Evolutionary conservation across 2,888 invertebrate genomes (phyloP).

Genomic region (Spicauda simplicius): DNA sequence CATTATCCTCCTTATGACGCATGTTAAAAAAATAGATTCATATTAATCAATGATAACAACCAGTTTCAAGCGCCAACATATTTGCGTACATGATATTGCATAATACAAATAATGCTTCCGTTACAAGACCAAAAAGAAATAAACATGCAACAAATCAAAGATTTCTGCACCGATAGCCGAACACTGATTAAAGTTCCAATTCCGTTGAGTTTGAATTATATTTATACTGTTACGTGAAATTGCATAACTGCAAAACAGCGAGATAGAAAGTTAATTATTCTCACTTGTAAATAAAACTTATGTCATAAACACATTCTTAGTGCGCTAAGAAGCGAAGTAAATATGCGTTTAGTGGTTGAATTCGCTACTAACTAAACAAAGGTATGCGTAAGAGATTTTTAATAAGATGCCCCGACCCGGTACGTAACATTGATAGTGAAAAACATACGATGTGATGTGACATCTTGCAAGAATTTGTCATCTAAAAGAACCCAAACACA

Average conservation of each 20-base stretch:
- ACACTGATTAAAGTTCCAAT: not conserved
- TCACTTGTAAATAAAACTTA: slow-evolving; percentile 16
- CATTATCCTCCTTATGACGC: too few species aligned
- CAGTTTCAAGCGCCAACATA: not conserved
- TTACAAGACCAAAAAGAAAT: not conserved
- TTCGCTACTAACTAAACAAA: too few species aligned
- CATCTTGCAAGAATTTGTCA: too few species aligned
- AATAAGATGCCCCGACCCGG: too few species aligned
- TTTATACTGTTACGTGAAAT: slow-evolving; percentile 1
- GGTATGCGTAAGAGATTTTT: too few species aligned
- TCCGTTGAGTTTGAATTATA: slow-evolving; percentile 5
- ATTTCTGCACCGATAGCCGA: slow-evolving; percentile 14
- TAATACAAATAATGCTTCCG: slow-evolving; percentile 8
- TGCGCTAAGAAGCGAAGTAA: not conserved
- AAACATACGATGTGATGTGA: too few species aligned
- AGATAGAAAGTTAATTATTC: slow-evolving; percentile 40
- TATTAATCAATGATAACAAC: not conserved
- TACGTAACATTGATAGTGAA: too few species aligned
- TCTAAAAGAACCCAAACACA: too few species aligned
- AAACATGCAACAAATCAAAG: slow-evolving; percentile 1
- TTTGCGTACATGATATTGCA: not conserved
- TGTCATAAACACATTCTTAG: slow-evolving; percentile 9
- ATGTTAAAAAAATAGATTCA: not conserved
- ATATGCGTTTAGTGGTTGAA: not conserved
- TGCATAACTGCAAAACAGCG: not conserved